Evolutionary conservation across 2,888 invertebrate genomes (phyloP).

Genomic region (Iphiclides podalirius): DNA sequence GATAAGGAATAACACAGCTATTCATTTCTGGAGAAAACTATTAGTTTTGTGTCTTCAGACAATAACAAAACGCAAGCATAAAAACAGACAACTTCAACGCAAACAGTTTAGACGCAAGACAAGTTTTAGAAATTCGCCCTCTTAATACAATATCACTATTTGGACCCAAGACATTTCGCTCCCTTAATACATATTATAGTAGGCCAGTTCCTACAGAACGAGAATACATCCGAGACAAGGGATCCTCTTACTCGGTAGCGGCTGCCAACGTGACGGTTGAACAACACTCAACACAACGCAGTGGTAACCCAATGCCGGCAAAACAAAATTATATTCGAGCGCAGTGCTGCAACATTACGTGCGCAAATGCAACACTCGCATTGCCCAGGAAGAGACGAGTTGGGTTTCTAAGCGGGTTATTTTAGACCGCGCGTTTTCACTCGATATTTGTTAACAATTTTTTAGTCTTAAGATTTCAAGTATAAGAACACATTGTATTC

Average conservation of each 20-base stretch:
- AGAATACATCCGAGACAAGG: not conserved
- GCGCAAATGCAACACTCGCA: conserved; percentile 14
- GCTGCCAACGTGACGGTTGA: not conserved
- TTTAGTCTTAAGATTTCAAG: not conserved
- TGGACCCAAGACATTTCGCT: too few relatives aligned
- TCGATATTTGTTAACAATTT: not conserved
- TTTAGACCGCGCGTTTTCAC: conserved; percentile 2
- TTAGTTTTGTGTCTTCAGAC: too few relatives aligned
- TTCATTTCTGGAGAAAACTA: too few relatives aligned
- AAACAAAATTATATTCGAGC: conserved; percentile 10
- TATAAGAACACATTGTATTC: not conserved
- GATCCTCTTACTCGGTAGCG: not conserved
- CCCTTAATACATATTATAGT: too few relatives aligned
- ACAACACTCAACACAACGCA: not conserved
- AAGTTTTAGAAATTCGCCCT: too few relatives aligned
- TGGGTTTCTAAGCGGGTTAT: conserved; percentile 14
- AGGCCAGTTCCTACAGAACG: too few relatives aligned
- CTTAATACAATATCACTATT: too few relatives aligned
- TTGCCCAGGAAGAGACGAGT: conserved; percentile 18
- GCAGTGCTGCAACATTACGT: conserved; percentile 18
- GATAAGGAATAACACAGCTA: too few relatives aligned
- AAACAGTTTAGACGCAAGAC: too few relatives aligned
- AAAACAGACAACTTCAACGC: too few relatives aligned
- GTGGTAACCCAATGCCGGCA: conserved; percentile 5
- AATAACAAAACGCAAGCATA: too few relatives aligned